phyloP scores from a whole-genome alignment of 2,113 vertebrate species.

The Physeter macrocephalus region DNA sequence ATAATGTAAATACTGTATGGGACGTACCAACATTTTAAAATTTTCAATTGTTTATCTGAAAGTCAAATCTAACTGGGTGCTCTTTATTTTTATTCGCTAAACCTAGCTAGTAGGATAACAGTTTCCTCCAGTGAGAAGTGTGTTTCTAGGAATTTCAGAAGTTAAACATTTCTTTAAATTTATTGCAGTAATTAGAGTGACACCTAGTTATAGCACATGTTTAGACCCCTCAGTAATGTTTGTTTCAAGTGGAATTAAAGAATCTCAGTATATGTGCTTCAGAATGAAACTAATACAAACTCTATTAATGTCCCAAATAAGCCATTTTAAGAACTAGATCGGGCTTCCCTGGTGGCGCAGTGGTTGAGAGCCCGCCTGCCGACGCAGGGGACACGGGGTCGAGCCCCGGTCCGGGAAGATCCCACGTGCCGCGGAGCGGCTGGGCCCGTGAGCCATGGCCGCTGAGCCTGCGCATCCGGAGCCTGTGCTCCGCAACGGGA shows the following conservation, averaged over 20 bases:
- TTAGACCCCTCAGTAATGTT: neutral
- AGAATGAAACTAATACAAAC: neutral
- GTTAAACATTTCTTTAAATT: neutral
- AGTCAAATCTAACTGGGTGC: neutral
- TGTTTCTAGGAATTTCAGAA: neutral
- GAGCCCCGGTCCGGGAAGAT: no score
- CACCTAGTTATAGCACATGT: neutral
- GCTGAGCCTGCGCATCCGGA: no score
- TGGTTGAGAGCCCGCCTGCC: no score
- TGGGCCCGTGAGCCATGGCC: no score
- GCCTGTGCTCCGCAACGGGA: no score
- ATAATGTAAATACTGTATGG: neutral
- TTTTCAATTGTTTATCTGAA: neutral
- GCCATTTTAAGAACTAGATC: neutral
- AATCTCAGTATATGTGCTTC: neutral
- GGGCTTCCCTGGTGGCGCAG: no score
- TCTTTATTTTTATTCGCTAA: conserved; percentile 8
- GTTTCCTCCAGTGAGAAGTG: neutral
- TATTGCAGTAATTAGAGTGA: neutral
- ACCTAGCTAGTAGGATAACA: neutral
- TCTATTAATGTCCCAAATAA: neutral
- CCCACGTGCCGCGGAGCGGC: no score
- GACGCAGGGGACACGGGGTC: no score
- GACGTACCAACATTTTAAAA: neutral
- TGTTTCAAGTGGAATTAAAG: neutral